Evolutionary conservation across 2,113 vertebrate genomes (phyloP), one percentile per base, ranked within the genome.

Genomic region (Mesoclemmys tuberculata): DNA sequence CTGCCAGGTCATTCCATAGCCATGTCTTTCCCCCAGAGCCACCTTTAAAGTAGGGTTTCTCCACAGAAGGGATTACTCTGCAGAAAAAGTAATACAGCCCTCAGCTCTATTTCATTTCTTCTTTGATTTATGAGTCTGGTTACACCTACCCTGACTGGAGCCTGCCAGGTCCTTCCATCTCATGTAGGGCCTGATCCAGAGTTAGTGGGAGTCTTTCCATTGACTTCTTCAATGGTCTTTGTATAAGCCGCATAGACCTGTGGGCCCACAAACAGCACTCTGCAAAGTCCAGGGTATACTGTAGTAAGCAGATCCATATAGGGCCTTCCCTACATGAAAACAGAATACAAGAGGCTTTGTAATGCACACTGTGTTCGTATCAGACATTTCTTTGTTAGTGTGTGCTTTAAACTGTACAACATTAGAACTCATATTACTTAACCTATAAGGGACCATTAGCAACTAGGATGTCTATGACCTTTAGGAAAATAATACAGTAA

Each of bases 401-500:
- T 13, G 58, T 93, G 49, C 49, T 84, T 77, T 48, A 41, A 89
- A 93, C 4, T 92, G 71, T 24, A 90, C 90, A 92, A 81, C 27
- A 96, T 90, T 12, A 80, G 80, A 29, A 44, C 27, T 87, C 35
- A 83, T 90, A 92, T 68, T 87, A 80, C 48, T 93, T 85, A 58
- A 74, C 85, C 82, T 58, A 68, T 27, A 71, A 95, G 48, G 54
- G 85, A 83, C 90, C 61, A 92, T 52, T 35, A 88, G 21, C 31
- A 90, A 44, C 58, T 41, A 80, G 49, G 49, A 80, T 77, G 55
- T 8, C 77, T 80, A 49, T 95, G 85, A 90, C 64, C 84, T 95
- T 95, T 92, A 80, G 29, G 84, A 89, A 95, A 84, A 74, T 13
- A 89, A 29, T 91, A 85, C 19, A 74, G 54, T 68, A 94, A 92